These are phyloP conservation scores for Agelas oroides DNA, from an alignment of 37 sponge, comb jelly and placozoan genomes.

Conservation along the genomic window DNA sequence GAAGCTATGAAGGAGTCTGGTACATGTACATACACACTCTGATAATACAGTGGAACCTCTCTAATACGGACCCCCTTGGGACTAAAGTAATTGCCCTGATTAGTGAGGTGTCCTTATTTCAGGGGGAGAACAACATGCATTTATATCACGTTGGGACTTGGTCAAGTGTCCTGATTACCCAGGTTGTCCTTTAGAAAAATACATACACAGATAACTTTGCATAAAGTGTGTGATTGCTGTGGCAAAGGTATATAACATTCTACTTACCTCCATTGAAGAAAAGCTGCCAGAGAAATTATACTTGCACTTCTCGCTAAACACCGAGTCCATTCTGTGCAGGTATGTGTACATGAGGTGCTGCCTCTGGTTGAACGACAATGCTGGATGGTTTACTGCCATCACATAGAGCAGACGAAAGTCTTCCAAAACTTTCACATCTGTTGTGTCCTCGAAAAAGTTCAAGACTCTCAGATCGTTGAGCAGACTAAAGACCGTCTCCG, in stretches of 20 bases:
- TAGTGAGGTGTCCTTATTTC: no score
- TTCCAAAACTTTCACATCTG: slow-evolving; percentile 52
- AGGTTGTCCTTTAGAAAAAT: no score
- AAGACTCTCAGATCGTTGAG: slow-evolving; percentile 48
- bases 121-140: no score
- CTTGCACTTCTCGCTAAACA: slow-evolving; percentile 42
- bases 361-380: slow-evolving; percentile 65
- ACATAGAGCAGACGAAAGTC: slow-evolving; percentile 78
- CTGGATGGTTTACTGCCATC: slow-evolving; percentile 81
- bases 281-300: slow-evolving; percentile 32
- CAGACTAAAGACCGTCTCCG: slow-evolving; percentile 54
- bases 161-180: no score
- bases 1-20: no score
- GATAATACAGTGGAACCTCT: no score
- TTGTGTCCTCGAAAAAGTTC: slow-evolving; percentile 19
- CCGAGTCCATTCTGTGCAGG: slow-evolving; percentile 51
- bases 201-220: no score
- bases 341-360: slow-evolving; percentile 62
- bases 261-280: background rate
- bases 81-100: no score
- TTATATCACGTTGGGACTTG: no score
- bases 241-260: background rate
- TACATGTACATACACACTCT: no score
- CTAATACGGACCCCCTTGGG: no score
- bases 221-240: background rate